A percentile compares a stretch with the other conserved stretches of the same genome.
These are phyloP conservation scores for Pseudochirops corinnae DNA, from an alignment of 2,797 vertebrate genomes.

Conservation along the genomic window DNA sequence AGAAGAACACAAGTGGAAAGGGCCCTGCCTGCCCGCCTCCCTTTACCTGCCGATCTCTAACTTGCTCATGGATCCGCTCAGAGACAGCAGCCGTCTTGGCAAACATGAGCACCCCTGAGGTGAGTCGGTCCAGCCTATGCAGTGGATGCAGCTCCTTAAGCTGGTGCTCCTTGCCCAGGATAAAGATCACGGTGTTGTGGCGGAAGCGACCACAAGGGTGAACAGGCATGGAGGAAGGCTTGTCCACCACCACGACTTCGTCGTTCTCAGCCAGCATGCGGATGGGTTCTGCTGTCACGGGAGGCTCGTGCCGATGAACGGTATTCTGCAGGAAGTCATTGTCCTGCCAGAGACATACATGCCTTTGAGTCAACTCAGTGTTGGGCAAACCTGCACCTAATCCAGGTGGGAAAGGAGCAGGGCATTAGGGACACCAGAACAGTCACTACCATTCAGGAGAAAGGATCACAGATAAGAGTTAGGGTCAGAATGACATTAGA, in stretches of 20 bases:
- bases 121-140: conserved; percentile 96
- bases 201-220: conserved; percentile 98
- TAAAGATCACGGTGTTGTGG: conserved; percentile 98
- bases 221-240: conserved; percentile 96
- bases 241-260: conserved; percentile 95
- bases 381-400: background rate
- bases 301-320: conserved; percentile 97
- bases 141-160: conserved; percentile 93
- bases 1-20: conserved; percentile 3
- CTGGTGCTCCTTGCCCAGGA: conserved; percentile 94
- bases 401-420: background rate
- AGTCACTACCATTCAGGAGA: background rate
- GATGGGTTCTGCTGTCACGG: conserved; percentile 90
- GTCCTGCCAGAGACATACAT: conserved; percentile 86
- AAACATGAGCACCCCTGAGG: conserved; percentile 97
- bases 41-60: conserved; percentile 92
- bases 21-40: background rate
- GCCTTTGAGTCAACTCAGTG: conserved; percentile 17
- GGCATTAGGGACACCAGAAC: background rate
- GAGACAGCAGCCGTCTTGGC: conserved; percentile 92
- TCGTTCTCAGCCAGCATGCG: conserved; percentile 91
- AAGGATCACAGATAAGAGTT: background rate
- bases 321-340: conserved; percentile 96
- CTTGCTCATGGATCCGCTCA: conserved; percentile 93
- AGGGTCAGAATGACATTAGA: background rate